phyloP scores from a whole-genome alignment of 2,113 vertebrate genomes.

The Tragelaphus scriptus region DNA sequence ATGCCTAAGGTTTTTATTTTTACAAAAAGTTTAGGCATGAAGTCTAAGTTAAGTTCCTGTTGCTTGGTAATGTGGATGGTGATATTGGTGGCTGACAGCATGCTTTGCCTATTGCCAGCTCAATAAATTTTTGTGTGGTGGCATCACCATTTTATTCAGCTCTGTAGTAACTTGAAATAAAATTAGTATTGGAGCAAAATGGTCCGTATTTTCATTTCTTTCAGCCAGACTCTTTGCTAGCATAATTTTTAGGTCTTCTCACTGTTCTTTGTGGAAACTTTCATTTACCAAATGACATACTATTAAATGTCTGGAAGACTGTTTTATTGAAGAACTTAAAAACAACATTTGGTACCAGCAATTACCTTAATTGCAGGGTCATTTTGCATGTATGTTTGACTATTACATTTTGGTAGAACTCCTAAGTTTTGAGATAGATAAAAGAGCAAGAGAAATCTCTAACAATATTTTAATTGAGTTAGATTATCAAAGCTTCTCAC shows the following conservation, averaged over 20 bases:
- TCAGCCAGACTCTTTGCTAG: conserved; percentile 42
- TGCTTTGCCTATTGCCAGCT: conserved; percentile 43
- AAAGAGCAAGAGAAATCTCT: not conserved
- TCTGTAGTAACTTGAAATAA: conserved; percentile 58
- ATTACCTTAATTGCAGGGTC: conserved; percentile 49
- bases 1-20: conserved; percentile 33
- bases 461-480: conserved; percentile 31
- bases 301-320: conserved; percentile 63
- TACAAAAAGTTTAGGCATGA: conserved; percentile 14
- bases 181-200: conserved; percentile 32
- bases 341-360: conserved; percentile 50
- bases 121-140: conserved; percentile 58
- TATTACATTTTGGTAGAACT: conserved; percentile 45
- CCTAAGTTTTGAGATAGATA: not conserved
- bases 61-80: not conserved
- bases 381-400: conserved; percentile 33
- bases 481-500: not conserved
- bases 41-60: not conserved
- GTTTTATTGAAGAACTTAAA: conserved; percentile 57
- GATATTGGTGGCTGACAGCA: conserved; percentile 57
- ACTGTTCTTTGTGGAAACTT: conserved; percentile 67
- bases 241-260: conserved; percentile 47
- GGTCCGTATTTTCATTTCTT: not conserved
- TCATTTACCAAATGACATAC: conserved; percentile 70
- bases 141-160: conserved; percentile 61